Base-by-base conservation (phyloP, 2,888 invertebrate species). In the Sinohyriopsis cumingii region DNA sequence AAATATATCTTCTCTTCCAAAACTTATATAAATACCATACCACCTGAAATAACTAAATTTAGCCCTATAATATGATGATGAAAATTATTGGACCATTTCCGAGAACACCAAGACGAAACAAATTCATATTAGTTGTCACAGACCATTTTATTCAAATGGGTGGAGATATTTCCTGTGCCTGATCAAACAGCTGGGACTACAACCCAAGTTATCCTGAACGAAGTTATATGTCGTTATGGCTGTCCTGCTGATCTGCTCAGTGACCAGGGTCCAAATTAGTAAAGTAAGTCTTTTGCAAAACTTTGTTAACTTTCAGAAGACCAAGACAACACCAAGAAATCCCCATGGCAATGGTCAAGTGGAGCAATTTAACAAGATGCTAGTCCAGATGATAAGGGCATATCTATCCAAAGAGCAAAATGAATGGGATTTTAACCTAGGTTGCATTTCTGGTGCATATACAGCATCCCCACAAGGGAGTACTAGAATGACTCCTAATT, bases 121-220 rank as follows among this genome's bases (percentile, higher is more conserved):
- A 66, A 25, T 80, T 72, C 65, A 71, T 79, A 24, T 61, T 80
- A 59, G 68, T 74, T 3, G 72, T 76, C 5, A 76, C 66, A 7
- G 79, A 80, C 59, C 62, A 72, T 62, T 79, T 79, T 55, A 69
- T 61, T 61, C n/a, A 78, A 74, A 54, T 76, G 76, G 78, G 65
- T 65, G 5, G 73, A 76, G 24, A 54, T 71, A 54, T 61, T 74
- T 22, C 65, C 77, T 19, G 62, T 78, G 18, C 69, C 70, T 18
- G 74, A 79, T 55, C 72, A 76, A 59, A 72, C 72, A 24, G 73
- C 76, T 19, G 24, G 56, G n/a, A 79, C 75, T 1, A 61, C 63
- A 56, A 70, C 79, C 5, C n/a, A 64, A n/a, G 55, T 59, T 19
- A 69, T 77, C 2, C 24, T 78, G n/a, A 74, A 74, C 66, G 79